phyloP scores from a whole-genome alignment of 2,797 vertebrate species.

The Sorex maritimensis region DNA sequence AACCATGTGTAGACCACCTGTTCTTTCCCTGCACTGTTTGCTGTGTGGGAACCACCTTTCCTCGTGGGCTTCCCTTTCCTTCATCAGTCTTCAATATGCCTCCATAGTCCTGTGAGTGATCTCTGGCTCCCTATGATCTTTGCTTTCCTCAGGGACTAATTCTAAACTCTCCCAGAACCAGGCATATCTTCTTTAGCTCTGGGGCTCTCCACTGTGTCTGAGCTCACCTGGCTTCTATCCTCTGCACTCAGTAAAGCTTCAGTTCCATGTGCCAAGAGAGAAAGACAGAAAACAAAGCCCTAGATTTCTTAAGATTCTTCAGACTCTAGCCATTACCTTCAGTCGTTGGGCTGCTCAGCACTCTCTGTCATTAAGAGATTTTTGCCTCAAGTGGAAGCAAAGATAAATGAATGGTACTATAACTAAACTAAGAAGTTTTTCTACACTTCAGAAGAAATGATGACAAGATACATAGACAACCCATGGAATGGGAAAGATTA shows the following conservation, averaged over 20 bases:
- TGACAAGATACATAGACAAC: too few species aligned
- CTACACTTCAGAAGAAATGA: too few species aligned
- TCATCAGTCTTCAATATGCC: background rate
- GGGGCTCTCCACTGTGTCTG: background rate
- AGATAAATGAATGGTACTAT: too few species aligned
- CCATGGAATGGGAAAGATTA: too few species aligned
- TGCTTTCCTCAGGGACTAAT: background rate
- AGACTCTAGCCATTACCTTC: background rate
- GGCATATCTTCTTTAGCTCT: background rate
- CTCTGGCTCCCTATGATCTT: background rate
- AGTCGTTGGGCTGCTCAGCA: constrained; percentile 1
- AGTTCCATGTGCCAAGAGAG: background rate
- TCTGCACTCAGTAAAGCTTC: background rate
- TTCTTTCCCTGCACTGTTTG: background rate
- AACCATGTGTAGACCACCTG: background rate
- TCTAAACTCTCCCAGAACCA: background rate
- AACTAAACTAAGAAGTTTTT: too few species aligned
- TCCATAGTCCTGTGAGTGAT: background rate
- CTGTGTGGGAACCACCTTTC: background rate
- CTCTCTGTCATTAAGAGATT: background rate
- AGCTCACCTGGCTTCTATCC: background rate
- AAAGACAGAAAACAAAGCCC: constrained; percentile 1
- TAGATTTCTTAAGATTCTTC: background rate
- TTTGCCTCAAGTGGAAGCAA: background rate
- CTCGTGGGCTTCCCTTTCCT: background rate